phyloP scores from a whole-genome alignment of 2,797 vertebrate genomes.

The Corythornis leucogaster region DNA sequence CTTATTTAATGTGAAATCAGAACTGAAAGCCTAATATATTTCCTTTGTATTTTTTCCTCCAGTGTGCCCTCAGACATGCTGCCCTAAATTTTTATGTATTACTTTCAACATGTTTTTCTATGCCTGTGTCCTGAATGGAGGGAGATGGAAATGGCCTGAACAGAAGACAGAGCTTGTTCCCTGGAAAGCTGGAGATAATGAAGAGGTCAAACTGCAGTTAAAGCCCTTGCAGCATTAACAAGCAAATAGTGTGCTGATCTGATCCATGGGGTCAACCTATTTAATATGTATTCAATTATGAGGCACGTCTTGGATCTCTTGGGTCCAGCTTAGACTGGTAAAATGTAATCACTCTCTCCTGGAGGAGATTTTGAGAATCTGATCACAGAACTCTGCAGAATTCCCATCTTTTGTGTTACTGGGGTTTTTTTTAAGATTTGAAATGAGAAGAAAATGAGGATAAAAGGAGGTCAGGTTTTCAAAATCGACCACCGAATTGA shows the following conservation, averaged over 20 bases:
- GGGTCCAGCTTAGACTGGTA: not conserved
- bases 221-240: not conserved
- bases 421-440: not conserved
- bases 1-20: not conserved
- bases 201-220: not conserved
- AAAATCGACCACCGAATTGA: not conserved
- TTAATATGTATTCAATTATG: not conserved
- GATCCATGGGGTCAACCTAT: not conserved
- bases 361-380: not conserved
- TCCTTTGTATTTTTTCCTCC: not conserved
- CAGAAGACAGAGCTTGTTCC: not conserved
- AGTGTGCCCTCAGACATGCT: not conserved
- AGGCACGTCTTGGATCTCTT: not conserved
- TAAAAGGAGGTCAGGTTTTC: not conserved
- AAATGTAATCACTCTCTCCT: not conserved
- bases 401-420: not conserved
- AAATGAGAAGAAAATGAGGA: slow-evolving; percentile 1
- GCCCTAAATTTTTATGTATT: not conserved
- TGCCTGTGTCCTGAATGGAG: accelerated
- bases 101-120: not conserved
- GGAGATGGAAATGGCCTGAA: not conserved
- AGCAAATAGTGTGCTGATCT: not conserved
- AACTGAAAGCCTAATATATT: not conserved
- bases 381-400: not conserved
- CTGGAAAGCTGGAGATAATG: not conserved